Conservation (phyloP, 2,113 vertebrate species). For the Corydoras maculifer region DNA sequence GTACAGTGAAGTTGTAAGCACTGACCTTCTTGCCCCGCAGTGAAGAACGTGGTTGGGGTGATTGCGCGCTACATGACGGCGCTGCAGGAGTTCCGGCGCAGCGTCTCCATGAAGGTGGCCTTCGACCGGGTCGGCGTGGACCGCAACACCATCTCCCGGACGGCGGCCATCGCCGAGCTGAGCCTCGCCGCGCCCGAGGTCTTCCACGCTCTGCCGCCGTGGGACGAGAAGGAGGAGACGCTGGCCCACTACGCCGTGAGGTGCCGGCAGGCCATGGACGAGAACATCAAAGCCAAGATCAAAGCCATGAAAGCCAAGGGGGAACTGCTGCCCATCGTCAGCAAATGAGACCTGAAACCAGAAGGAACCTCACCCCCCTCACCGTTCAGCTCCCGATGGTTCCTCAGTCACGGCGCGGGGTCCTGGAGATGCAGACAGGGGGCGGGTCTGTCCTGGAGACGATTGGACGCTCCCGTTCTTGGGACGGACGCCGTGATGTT, state of each 20-base stretch:
- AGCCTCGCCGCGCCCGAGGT: slow-evolving; percentile 55
- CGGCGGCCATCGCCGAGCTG: slow-evolving; percentile 56
- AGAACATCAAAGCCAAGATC: slow-evolving; percentile 57
- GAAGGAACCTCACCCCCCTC: not conserved
- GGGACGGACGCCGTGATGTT: too few relatives aligned
- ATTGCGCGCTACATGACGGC: slow-evolving; percentile 56
- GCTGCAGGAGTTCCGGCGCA: slow-evolving; percentile 53
- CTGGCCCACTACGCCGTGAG: slow-evolving; percentile 55
- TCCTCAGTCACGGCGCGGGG: too few relatives aligned
- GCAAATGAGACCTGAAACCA: slow-evolving; percentile 33
- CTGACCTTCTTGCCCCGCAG: slow-evolving; percentile 29
- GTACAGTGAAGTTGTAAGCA: not conserved
- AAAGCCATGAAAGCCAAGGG: slow-evolving; percentile 58
- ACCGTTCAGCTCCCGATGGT: not conserved
- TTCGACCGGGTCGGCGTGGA: slow-evolving; percentile 58
- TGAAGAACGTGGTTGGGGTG: slow-evolving; percentile 59
- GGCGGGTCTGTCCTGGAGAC: too few relatives aligned
- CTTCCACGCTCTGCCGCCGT: slow-evolving; percentile 52
- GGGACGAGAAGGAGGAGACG: slow-evolving; percentile 61
- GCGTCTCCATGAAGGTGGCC: slow-evolving; percentile 59
- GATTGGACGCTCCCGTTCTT: too few relatives aligned
- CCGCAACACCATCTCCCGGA: slow-evolving; percentile 59
- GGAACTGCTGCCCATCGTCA: slow-evolving; percentile 55
- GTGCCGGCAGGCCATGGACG: slow-evolving; percentile 60
- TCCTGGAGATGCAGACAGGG: too few relatives aligned